Percentiles rank a stretch among this genome's conserved stretches.
Evolutionary conservation across 1,140 invertebrate genomes (phyloP).

Genomic region (Holcopasites calliopsidis): DNA sequence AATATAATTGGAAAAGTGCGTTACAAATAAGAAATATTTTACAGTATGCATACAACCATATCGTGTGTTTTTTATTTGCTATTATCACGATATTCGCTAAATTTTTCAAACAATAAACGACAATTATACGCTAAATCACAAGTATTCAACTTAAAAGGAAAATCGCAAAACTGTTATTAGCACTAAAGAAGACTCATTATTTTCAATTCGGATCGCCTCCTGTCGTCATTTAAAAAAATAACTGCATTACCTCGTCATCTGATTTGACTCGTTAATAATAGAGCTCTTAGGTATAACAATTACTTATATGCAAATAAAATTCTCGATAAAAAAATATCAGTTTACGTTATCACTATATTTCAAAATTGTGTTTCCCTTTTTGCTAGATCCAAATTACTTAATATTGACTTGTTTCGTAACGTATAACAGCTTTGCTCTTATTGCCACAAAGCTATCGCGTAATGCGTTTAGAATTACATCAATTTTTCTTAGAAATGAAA

Average conservation of each 20-base stretch:
- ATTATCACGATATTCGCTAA: constrained; percentile 38
- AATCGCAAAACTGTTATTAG: constrained; percentile 46
- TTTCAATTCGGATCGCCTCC: background rate
- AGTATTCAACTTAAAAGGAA: constrained; percentile 43
- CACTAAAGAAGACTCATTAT: background rate
- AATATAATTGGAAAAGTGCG: constrained; percentile 2
- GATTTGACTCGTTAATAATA: constrained; percentile 17
- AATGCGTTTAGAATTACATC: constrained; percentile 46
- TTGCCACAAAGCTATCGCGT: constrained; percentile 25
- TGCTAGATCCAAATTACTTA: constrained; percentile 21
- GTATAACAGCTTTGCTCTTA: constrained; percentile 41
- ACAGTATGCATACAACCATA: constrained; percentile 32
- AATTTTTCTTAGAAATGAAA: constrained; percentile 49
- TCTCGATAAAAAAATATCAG: constrained; percentile 33
- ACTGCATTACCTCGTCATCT: constrained; percentile 12
- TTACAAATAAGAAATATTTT: constrained; percentile 5
- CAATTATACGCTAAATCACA: constrained; percentile 61
- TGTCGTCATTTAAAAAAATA: constrained; percentile 24
- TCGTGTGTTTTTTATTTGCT: constrained; percentile 29
- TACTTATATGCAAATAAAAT: constrained; percentile 28
- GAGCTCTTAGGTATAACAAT: background rate
- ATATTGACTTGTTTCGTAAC: constrained; percentile 31
- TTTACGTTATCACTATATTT: constrained; percentile 14
- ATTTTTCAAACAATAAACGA: constrained; percentile 49
- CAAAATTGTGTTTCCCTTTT: background rate